Evolutionary conservation across 1,140 invertebrate genomes (phyloP), one percentile per base, ranked within the genome.

Genomic region (Pemphigus obesinymphae): DNA sequence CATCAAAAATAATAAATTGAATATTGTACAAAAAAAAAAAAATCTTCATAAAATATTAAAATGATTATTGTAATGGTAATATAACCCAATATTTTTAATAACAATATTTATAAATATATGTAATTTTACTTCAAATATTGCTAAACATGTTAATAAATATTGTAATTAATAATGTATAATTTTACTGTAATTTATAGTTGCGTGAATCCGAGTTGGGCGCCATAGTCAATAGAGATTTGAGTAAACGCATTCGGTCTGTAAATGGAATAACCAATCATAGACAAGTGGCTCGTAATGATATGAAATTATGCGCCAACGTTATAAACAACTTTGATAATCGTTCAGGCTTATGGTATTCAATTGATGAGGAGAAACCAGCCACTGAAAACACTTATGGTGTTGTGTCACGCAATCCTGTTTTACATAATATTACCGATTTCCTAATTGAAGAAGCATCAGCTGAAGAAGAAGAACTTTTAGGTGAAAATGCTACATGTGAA

Each of bases 371-470:
- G 76, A 84, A 84, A 82, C 34, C 48, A 23, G 15, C 31, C 0
- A 26, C 37, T 53, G 50, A 63, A 75, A 75, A 45, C 61, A 55
- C 82, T 43, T 83, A 82, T 72, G 83, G 80, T 48, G 89, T 95
- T 7, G 91, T 94, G 34, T 97, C 96, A 0, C 94, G 93, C 84
- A 99, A 99, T 89, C 97, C 98, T 6, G 93, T 99, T 15, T 88
- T 99, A 82, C 94, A 97, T 85, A 99, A 98, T 85, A 99, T 99
- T 80, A 98, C 97, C 0, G 97, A 99, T 86, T 99, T 97, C 88
- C 88, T 99, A 23, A 99, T 99, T 82, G 98, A 99, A 87, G 97
- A 99, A 89, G 96, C 96, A 0, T 97, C 94, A 29, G 97, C 96
- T 17, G 98, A 99, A 88, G 98, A 99, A 86, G 97, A 99, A 85